Evolutionary conservation across 2,888 invertebrate species (phyloP), one percentile per base, ranked within the genome.

Genomic region (Eretmocerus hayati): DNA sequence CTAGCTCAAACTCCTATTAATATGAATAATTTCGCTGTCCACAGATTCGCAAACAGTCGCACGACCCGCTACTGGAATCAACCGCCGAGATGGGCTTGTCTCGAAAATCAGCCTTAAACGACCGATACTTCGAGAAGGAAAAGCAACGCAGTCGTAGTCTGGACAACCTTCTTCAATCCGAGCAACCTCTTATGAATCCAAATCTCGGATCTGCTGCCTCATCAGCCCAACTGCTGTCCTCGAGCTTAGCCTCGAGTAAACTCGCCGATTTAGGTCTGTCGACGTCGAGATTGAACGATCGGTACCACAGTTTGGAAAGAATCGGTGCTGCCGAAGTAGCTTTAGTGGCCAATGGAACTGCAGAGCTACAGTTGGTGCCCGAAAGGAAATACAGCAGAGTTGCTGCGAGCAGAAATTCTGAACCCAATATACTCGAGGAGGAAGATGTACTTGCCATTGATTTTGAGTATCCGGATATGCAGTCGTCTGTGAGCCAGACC

Each of bases 261-360:
- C 69, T 90, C 19, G 79, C 83, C 0, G 85, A 84, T 53, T 69
- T 90, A 53, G 91, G 90, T 2, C 72, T 93, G 32, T 90, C 92
- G 0, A 86, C 87, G 60, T 89, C 90, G 9, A 81, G 88, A 45
- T 72, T 94, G 5, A 94, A 94, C 66, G 90, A 89, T 55, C 79
- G 94, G 16, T 93, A 93, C 64, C 90, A 89, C 64, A 90, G 90
- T 5, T 84, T 88, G 23, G 90, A 90, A 67, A 78, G 72, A 58
- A 67, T 72, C 42, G 66, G 67, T 4, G 69, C 70, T 47, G 44
- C 42, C 4, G 33, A 46, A 3, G 68, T 69, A 48, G 43, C 39
- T 2, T 23, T 45, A n/a, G 58, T 52, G 46, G 66, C 66, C 0
- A 69, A 66, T 1, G 66, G 62, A 22, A 70, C 65, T 45, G 63